Base-by-base conservation (phyloP, 1,140 invertebrate species). In the Vanessa atalanta region DNA sequence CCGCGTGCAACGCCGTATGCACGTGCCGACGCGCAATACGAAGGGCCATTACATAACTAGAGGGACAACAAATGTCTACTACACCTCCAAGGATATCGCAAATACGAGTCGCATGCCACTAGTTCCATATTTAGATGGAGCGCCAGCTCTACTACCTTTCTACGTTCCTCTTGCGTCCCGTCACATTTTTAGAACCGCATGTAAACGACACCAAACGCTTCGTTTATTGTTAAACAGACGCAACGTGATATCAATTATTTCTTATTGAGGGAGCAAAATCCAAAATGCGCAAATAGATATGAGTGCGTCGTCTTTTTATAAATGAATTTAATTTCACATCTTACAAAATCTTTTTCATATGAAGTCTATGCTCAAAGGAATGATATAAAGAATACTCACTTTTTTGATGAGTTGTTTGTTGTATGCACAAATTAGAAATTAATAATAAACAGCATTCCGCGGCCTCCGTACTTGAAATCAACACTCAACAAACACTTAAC, bases 61-160 rank as follows among this genome's bases (percentile, higher is more conserved):
- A 88, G 84, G 84, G 83, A 88, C 80, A 31, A 66, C 66, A 61
- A 64, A 43, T 47, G 53, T 51, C 75, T 61, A 75, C 78, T 72
- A 83, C 76, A 78, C 77, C 79, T 83, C 74, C 66, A 78, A 81
- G 78, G 83, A 83, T 82, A 81, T 81, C 79, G 79, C 78, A 74
- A 76, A 76, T 78, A 79, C 77, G 70, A 55, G 67, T 81, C 78
- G 80, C 87, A 77, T 84, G 79, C 80, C 83, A 87, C 85, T 84
- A 82, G 84, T 89, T 92, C 90, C 89, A 91, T 89, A 87, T 90
- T 88, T 92, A 92, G 90, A 88, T 87, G 86, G 86, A 88, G 86
- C 87, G 86, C 84, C 83, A 83, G 79, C 83, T 57, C 53, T 80
- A 84, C 82, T 87, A 83, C 87, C 82, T 84, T 84, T 78, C 79